phyloP scores from a whole-genome alignment of 2,113 vertebrate genomes.

The Scomber japonicus region DNA sequence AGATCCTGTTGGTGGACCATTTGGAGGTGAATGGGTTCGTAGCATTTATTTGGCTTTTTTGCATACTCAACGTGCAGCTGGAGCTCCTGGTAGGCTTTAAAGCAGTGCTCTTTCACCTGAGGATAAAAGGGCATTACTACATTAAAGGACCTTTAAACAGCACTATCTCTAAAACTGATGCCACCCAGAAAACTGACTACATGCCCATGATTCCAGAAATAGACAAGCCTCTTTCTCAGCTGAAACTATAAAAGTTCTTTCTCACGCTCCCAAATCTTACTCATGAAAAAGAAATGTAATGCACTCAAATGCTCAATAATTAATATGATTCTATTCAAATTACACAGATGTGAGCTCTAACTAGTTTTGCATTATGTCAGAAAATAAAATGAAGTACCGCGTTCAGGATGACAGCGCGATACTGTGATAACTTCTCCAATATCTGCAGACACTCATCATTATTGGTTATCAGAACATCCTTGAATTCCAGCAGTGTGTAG shows the following conservation, averaged over 20 bases:
- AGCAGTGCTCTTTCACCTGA: slow-evolving; percentile 86
- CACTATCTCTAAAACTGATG: too few species aligned
- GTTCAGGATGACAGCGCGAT: slow-evolving; percentile 71
- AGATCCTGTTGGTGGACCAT: slow-evolving; percentile 63
- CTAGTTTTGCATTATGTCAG: not conserved
- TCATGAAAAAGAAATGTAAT: not conserved
- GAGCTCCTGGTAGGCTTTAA: slow-evolving; percentile 77
- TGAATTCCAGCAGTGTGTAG: slow-evolving; percentile 82
- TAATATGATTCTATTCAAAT: not conserved
- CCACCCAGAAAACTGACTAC: too few species aligned
- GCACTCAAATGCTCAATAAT: not conserved
- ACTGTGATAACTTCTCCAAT: slow-evolving; percentile 77
- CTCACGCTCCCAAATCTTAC: not conserved
- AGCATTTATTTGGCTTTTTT: slow-evolving; percentile 35
- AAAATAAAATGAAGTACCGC: slow-evolving; percentile 70
- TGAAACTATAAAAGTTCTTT: not conserved
- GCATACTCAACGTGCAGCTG: slow-evolving; percentile 72
- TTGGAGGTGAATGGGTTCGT: slow-evolving; percentile 75
- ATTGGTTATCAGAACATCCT: slow-evolving; percentile 57
- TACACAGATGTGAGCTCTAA: too few species aligned
- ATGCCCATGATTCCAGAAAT: not conserved
- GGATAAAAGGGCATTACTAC: not conserved
- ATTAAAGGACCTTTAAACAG: not conserved
- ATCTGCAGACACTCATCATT: slow-evolving; percentile 53
- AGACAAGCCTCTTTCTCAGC: not conserved